These are phyloP conservation scores for Pinctada fucata DNA, from an alignment of 2,888 invertebrate genomes.

Conservation along the genomic window DNA sequence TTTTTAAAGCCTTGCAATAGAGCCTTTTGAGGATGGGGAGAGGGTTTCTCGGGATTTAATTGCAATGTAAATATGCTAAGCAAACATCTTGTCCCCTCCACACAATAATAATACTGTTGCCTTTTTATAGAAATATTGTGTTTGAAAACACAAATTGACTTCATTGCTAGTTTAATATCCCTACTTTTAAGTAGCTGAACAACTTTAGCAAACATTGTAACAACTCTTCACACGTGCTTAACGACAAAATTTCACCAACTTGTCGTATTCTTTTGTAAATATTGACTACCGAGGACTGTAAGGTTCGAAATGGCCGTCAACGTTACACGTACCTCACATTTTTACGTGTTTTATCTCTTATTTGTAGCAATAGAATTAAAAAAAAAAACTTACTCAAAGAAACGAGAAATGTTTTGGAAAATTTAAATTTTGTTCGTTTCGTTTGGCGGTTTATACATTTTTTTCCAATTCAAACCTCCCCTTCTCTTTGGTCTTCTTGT, in stretches of 20 bases:
- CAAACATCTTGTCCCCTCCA: constrained; percentile 24
- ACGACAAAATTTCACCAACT: neutral
- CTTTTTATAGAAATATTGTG: constrained; percentile 14
- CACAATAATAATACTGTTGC: constrained; percentile 17
- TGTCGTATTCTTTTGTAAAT: too few species aligned
- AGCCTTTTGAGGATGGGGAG: neutral
- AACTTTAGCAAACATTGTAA: constrained; percentile 27
- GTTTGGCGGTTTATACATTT: too few species aligned
- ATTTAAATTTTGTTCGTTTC: too few species aligned
- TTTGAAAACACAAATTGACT: constrained; percentile 33
- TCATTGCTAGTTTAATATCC: constrained; percentile 8
- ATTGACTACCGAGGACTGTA: too few species aligned
- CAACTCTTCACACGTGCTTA: constrained; percentile 3
- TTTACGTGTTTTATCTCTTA: too few species aligned
- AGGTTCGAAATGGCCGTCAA: too few species aligned
- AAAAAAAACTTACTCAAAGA: too few species aligned
- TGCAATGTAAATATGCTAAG: constrained; percentile 36
- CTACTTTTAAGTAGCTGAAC: constrained; percentile 14
- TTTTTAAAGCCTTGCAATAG: constrained; percentile 8
- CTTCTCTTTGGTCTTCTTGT: too few species aligned
- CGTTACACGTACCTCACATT: too few species aligned
- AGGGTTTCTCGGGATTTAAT: constrained; percentile 13
- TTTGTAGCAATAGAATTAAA: too few species aligned
- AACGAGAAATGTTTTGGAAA: too few species aligned
- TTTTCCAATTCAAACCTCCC: too few species aligned